Evolutionary conservation across 2,797 vertebrate species (phyloP), one percentile per base, ranked within the genome.

Genomic region (Tapera naevia): DNA sequence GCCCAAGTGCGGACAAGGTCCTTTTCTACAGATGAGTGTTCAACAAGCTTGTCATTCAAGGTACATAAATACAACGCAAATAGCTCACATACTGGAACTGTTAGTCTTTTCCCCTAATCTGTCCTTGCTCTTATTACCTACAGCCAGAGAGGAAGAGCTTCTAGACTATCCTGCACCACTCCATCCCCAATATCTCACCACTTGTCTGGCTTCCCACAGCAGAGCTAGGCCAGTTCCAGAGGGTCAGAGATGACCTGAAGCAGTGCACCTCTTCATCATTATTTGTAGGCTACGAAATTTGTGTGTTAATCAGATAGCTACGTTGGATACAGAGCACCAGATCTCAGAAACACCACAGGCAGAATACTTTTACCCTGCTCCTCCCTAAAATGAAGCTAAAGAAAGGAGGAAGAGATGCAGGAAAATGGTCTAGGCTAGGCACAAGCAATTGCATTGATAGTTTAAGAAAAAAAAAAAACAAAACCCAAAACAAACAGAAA

Each of bases 61-160:
- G 22, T 45, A 23, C 10, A 10, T 0, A 0, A 46, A 13, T 5
- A 28, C 14, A 18, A 13, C 1, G 3, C 13, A 39, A 71, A 10
- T 15, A 28, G 41, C 19, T 18, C 11, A 13, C 7, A 28, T 5
- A n/a, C 4, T 2, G 1, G 15, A 4, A 37, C 27, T n/a, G n/a
- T 28, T 11, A 11, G 11, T 10, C 46, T 51, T 27, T 33, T 8
- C 16, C 8, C 13, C 7, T 3, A 5, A 51, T 30, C 30, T 50
- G 3, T 16, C 24, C 25, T 18, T 12, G 5, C 1, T 71, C 41
- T 7, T 57, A 65, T 75, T 37, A 51, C 24, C n/a, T 58, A 41
- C 39, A 46, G 39, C 32, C 5, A 57, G 21, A 0, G 0, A 30
- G 14, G 13, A 92, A 39, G 3, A 17, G 8, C 17, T 89, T 62